phyloP scores from a whole-genome alignment of 1,140 invertebrate species.

The Ctenoplectra terminalis region DNA sequence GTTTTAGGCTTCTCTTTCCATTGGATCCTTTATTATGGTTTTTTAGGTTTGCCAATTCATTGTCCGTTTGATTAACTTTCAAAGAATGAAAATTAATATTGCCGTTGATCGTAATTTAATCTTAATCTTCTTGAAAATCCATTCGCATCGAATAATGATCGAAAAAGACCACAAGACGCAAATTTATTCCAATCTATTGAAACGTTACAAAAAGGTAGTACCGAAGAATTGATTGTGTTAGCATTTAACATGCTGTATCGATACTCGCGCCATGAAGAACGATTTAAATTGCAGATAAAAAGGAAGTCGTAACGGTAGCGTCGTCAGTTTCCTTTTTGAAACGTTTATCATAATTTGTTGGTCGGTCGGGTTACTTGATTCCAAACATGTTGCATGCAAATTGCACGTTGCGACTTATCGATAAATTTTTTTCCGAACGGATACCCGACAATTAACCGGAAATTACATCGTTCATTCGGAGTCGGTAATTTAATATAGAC shows the following conservation, averaged over 20 bases:
- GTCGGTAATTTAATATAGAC: slow-evolving; percentile 16
- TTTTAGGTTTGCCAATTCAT: no score
- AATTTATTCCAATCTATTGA: neutral
- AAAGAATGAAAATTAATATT: no score
- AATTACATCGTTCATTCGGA: neutral
- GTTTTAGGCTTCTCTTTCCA: no score
- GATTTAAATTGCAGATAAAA: neutral
- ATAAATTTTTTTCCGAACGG: neutral
- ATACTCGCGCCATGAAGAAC: neutral
- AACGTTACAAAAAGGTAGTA: neutral
- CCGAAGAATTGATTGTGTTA: neutral
- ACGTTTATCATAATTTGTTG: slow-evolving; percentile 6
- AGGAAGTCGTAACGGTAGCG: neutral
- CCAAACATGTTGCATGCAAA: neutral
- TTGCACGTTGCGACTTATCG: neutral
- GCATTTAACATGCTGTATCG: neutral
- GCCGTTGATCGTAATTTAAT: no score
- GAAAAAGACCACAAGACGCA: neutral
- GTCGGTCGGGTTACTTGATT: neutral
- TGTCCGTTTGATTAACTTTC: no score
- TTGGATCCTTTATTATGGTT: no score
- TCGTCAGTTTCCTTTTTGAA: no score
- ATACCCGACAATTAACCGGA: slow-evolving; percentile 1
- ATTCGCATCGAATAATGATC: no score
- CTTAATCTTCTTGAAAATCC: no score